Evolutionary conservation across 2,888 invertebrate genomes (phyloP).

Genomic region (Oscheius myriophilus): DNA sequence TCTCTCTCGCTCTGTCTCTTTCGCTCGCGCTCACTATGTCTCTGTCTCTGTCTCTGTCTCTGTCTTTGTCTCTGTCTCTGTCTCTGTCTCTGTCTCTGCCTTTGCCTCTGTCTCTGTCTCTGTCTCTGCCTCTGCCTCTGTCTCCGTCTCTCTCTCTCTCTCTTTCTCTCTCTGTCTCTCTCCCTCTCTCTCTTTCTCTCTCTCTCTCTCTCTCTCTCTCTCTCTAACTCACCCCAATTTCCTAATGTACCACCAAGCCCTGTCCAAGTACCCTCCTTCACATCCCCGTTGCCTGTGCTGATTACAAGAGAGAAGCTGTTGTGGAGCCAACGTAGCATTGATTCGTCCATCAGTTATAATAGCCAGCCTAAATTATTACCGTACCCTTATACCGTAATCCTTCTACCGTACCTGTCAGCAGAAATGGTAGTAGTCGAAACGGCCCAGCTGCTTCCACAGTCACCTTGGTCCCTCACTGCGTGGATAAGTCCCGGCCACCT

Average conservation of each 20-base stretch:
- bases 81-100: too few species aligned
- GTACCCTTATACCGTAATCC: not conserved
- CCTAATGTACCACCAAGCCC: constrained; percentile 88
- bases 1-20: too few species aligned
- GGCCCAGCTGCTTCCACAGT: constrained; percentile 88
- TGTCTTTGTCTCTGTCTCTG: too few species aligned
- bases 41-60: too few species aligned
- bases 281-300: constrained; percentile 83
- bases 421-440: constrained; percentile 80
- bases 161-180: not conserved
- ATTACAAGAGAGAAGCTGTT: constrained; percentile 88
- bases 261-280: constrained; percentile 86
- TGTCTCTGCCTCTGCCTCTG: too few species aligned
- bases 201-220: not conserved
- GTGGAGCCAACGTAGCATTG: constrained; percentile 80
- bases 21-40: too few species aligned
- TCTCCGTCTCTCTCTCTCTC: not conserved
- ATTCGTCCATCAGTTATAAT: constrained; percentile 86
- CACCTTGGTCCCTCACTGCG: constrained; percentile 77
- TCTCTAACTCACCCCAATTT: constrained; percentile 75
- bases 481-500: constrained; percentile 83
- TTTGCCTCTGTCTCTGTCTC: too few species aligned
- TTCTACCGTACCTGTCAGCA: constrained; percentile 47
- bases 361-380: constrained; percentile 73
- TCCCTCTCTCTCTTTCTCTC: not conserved